A percentile compares a stretch with the other conserved stretches of the same genome.
phyloP scores from a whole-genome alignment of 2,797 vertebrate genomes.

The Denticeps clupeoides region DNA sequence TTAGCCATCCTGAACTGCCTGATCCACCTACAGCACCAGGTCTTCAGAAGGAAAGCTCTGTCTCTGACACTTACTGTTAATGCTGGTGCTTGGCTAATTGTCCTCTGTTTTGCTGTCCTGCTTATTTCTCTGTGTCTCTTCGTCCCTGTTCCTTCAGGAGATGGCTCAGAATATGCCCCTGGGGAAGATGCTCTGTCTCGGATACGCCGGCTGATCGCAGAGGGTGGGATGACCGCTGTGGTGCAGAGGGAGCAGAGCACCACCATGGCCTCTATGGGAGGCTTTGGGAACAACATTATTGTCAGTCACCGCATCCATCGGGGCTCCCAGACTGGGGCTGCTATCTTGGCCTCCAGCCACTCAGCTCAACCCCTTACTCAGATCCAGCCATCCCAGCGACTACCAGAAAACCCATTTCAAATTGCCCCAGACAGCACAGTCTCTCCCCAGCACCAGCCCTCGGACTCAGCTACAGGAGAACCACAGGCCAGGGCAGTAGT shows the following conservation, averaged over 20 bases:
- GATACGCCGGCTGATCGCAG: slow-evolving; percentile 91
- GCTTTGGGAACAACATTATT: slow-evolving; percentile 97
- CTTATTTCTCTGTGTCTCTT: not conserved
- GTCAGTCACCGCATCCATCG: slow-evolving; percentile 97
- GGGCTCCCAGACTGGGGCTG: slow-evolving; percentile 81
- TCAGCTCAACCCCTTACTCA: slow-evolving; percentile 14
- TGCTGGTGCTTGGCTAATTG: not conserved
- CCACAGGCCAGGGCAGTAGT: not conserved
- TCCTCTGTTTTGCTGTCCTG: not conserved
- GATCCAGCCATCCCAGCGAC: slow-evolving; percentile 46
- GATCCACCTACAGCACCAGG: too few species aligned
- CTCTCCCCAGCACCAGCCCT: too few species aligned
- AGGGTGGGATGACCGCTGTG: slow-evolving; percentile 95
- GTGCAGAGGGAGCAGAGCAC: slow-evolving; percentile 97
- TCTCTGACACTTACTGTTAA: not conserved
- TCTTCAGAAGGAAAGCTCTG: too few species aligned
- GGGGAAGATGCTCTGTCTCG: slow-evolving; percentile 84
- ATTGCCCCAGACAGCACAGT: slow-evolving; percentile 6
- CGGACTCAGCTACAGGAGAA: too few species aligned
- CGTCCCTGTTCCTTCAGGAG: slow-evolving; percentile 37
- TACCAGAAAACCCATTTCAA: slow-evolving; percentile 31
- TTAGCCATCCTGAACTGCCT: too few species aligned
- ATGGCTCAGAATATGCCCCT: slow-evolving; percentile 64
- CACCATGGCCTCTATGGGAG: slow-evolving; percentile 97
- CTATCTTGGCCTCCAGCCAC: slow-evolving; percentile 39